A percentile compares a stretch with the other conserved stretches of the same genome.
Conservation (phyloP, 2,797 vertebrate species). For the Sebastes matsubarae region DNA sequence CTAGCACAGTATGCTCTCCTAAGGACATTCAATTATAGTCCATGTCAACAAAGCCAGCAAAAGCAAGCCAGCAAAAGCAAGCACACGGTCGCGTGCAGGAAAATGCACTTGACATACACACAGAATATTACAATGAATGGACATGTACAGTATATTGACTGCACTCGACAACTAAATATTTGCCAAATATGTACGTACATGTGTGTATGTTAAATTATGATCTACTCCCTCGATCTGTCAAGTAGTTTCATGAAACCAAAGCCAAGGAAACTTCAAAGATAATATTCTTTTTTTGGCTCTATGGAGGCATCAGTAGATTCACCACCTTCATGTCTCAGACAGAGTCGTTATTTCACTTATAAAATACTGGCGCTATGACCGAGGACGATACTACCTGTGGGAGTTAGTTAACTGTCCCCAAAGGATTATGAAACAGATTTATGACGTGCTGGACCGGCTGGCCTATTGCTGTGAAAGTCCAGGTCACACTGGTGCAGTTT, state of each 20-base stretch:
- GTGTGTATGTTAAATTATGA: background rate
- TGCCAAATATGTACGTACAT: background rate
- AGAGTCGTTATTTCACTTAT: conserved; percentile 14
- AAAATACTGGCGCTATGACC: background rate
- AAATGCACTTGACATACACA: background rate
- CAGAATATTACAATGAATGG: background rate
- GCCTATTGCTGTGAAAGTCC: conserved; percentile 5
- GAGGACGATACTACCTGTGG: background rate
- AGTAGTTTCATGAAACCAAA: conserved; percentile 5
- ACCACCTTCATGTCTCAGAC: background rate
- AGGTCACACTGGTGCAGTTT: conserved; percentile 4
- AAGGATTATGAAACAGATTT: conserved; percentile 44
- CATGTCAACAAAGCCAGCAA: conserved; percentile 13
- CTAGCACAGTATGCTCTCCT: conserved; percentile 6
- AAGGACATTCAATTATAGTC: conserved; percentile 23
- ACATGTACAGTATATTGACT: background rate
- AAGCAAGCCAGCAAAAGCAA: background rate
- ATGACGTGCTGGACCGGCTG: background rate
- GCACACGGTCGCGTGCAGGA: background rate
- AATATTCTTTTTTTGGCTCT: background rate
- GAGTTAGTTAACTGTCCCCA: conserved; percentile 22
- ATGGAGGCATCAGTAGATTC: background rate
- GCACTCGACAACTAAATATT: background rate
- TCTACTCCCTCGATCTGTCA: background rate
- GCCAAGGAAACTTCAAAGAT: background rate